A percentile compares a stretch with the other conserved stretches of the same genome.
Conservation (phyloP, 2,888 invertebrate species). For the Oithona nana region DNA sequence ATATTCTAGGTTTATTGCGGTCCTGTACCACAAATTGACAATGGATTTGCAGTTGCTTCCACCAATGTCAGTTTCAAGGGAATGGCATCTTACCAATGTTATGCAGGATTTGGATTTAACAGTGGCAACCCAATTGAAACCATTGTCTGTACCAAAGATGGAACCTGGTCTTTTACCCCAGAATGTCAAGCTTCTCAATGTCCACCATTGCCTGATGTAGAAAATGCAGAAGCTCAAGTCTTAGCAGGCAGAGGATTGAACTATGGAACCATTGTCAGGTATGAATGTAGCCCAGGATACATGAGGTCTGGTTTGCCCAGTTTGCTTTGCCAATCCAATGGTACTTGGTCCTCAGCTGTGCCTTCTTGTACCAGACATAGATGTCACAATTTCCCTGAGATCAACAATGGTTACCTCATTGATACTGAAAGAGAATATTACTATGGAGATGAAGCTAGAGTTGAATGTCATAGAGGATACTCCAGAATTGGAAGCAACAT, state of each 20-base stretch:
- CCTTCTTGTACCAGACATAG: constrained; percentile 55
- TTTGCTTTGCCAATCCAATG: constrained; percentile 80
- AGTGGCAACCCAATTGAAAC: constrained; percentile 67
- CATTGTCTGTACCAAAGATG: constrained; percentile 71
- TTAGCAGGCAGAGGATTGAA: constrained; percentile 76
- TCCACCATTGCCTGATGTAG: constrained; percentile 61
- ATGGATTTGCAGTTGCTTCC: constrained; percentile 86
- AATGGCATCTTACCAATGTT: constrained; percentile 84
- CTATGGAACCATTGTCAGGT: constrained; percentile 72
- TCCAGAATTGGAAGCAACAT: constrained; percentile 59
- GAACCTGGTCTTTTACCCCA: constrained; percentile 78
- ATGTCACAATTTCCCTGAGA: constrained; percentile 53
- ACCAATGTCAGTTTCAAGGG: constrained; percentile 86
- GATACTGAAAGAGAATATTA: constrained; percentile 54
- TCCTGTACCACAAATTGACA: constrained; percentile 91
- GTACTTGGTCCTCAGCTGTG: constrained; percentile 80
- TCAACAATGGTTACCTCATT: constrained; percentile 68
- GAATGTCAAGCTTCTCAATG: constrained; percentile 86
- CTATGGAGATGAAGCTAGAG: constrained; percentile 72
- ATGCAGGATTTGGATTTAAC: constrained; percentile 83
- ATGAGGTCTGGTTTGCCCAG: constrained; percentile 71
- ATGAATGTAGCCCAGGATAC: constrained; percentile 74
- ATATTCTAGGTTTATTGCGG: constrained; percentile 74
- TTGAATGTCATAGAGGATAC: constrained; percentile 76
- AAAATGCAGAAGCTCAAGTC: constrained; percentile 65